Base-by-base conservation (phyloP, 1,140 invertebrate species). In the Heliconius hewitsoni region DNA sequence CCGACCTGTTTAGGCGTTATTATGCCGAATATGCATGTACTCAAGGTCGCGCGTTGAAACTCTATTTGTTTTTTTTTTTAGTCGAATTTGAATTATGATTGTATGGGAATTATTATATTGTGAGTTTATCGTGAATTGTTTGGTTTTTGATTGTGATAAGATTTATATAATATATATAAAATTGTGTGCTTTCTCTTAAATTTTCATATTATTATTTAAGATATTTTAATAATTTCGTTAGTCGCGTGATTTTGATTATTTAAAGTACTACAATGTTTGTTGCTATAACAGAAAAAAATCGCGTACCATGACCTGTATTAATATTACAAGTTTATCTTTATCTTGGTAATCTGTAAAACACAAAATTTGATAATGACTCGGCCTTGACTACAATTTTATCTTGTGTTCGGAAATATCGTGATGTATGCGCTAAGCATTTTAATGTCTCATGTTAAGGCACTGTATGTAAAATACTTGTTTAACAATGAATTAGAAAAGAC, bases 351-450 rank as follows among this genome's bases (percentile, higher is more conserved):
- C 89, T 86, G 57, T 77, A 81, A 76, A 85, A 81, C 84, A 88
- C 71, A 82, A 55, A 55, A 23, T 57, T 57, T 79, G 83, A 84
- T 84, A 86, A 80, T 84, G 83, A 88, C 82, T 72, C 81, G 86
- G 79, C 91, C 91, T 92, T 89, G 89, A 86, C 83, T 86, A 83
- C 73, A 72, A 71, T 57, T 81, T 84, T 86, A 84, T 84, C 76
- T 79, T 74, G 74, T 39, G 57, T 74, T 71, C 55, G 73, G 57
- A 75, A 75, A 75, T 75, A 57, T 37, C 34, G 55, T 55, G 30
- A 39, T 75, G 18, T 57, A 57, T 57, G 55, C n/a, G 55, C n/a
- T 57, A 19, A 57, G 55, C 55, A 57, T 57, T 23, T 57, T 57
- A 57, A 57, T 57, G 55, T 57, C 55, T 57, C 8, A 2, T 52